Percentiles rank a stretch among this genome's conserved stretches.
Evolutionary conservation across 2,888 invertebrate genomes (phyloP).

Genomic region (Heliconius aoede): DNA sequence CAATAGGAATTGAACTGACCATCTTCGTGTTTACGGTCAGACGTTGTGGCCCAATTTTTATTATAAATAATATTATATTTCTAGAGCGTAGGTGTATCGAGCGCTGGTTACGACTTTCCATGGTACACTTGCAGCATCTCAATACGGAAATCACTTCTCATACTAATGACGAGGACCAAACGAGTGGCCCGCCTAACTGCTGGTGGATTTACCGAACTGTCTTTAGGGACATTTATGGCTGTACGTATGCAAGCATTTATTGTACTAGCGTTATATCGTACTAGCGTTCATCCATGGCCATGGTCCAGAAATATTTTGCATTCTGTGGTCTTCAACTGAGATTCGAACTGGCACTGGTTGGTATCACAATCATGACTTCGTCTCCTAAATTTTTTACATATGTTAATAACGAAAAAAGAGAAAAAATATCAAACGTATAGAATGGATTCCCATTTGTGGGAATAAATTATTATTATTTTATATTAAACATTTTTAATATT

Average conservation of each 20-base stretch:
- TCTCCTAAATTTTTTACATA: too few relatives aligned
- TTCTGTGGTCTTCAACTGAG: too few relatives aligned
- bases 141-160: constrained; percentile 61
- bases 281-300: too few relatives aligned
- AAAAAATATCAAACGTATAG: too few relatives aligned
- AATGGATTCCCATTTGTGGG: too few relatives aligned
- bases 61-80: constrained; percentile 21
- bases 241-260: constrained; percentile 61
- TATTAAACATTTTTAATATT: too few relatives aligned
- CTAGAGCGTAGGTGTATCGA: constrained; percentile 69
- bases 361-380: too few relatives aligned
- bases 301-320: too few relatives aligned
- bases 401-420: too few relatives aligned
- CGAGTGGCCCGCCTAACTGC: constrained; percentile 63
- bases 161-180: constrained; percentile 64
- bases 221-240: constrained; percentile 70
- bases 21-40: too few relatives aligned
- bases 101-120: constrained; percentile 66
- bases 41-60: neutral
- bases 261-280: neutral
- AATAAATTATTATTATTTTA: neutral
- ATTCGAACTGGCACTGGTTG: too few relatives aligned
- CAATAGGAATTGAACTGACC: too few relatives aligned
- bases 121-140: constrained; percentile 66
- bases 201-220: constrained; percentile 73